Evolutionary conservation across 2,888 invertebrate species (phyloP).

Genomic region (Stenodema calcarata): DNA sequence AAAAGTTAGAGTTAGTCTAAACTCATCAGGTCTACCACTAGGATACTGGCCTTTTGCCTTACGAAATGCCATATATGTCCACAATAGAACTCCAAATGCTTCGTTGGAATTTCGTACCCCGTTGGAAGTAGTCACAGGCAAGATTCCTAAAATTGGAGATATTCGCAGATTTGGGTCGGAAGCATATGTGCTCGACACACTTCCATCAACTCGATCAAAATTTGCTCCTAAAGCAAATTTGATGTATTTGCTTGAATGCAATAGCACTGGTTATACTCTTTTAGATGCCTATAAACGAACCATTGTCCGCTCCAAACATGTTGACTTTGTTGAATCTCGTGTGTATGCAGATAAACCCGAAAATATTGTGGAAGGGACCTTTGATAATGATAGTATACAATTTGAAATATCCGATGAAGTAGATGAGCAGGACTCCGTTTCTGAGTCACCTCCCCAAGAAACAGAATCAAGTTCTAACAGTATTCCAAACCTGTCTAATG

Average conservation of each 20-base stretch:
- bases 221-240: background rate
- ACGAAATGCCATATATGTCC: background rate
- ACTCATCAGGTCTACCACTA: background rate
- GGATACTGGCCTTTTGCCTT: background rate
- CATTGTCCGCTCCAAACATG: background rate
- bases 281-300: background rate
- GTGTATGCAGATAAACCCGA: background rate
- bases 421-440: too few species aligned
- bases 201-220: background rate
- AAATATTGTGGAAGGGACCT: too few species aligned
- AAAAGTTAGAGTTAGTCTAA: background rate
- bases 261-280: background rate
- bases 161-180: too few species aligned
- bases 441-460: background rate
- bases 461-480: background rate
- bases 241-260: background rate
- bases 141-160: background rate
- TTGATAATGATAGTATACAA: too few species aligned
- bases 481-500: background rate
- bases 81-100: background rate
- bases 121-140: background rate
- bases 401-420: too few species aligned
- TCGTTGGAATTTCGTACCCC: background rate
- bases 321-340: background rate
- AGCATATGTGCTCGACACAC: too few species aligned